phyloP scores from a whole-genome alignment of 2,888 invertebrate genomes.

The Disparrhopalites patrizii region DNA sequence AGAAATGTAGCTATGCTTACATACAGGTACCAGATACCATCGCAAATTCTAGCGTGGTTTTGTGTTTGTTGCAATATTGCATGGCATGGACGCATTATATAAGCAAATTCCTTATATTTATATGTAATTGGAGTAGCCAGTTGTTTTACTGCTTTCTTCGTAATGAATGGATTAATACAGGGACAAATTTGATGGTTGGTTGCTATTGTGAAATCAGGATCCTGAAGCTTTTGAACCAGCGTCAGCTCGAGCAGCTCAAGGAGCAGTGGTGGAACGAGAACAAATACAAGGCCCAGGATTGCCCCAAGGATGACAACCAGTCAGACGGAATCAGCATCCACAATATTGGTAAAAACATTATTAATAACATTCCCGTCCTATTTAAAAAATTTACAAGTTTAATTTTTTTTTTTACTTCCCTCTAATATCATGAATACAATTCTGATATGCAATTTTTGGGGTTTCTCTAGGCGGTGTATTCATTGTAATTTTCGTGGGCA shows the following conservation, averaged over 20 bases:
- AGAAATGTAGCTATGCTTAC: too few species aligned
- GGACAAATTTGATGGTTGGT: too few species aligned
- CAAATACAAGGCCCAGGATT: constrained; percentile 65
- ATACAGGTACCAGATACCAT: too few species aligned
- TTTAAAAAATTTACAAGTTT: too few species aligned
- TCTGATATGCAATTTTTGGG: background rate
- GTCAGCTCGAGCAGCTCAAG: constrained; percentile 87
- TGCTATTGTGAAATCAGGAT: constrained; percentile 63
- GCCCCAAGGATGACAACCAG: constrained; percentile 85
- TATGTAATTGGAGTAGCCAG: background rate
- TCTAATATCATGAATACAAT: too few species aligned
- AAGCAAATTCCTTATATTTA: too few species aligned
- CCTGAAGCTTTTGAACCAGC: constrained; percentile 84
- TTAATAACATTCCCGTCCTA: too few species aligned
- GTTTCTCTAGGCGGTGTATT: constrained; percentile 62
- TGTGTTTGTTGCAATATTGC: background rate
- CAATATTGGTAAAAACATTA: constrained; percentile 78
- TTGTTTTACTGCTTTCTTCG: too few species aligned
- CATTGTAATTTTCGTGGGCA: constrained; percentile 94
- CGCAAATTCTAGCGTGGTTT: too few species aligned
- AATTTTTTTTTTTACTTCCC: too few species aligned
- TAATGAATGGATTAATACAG: too few species aligned
- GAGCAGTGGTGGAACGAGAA: constrained; percentile 96
- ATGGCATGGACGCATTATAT: too few species aligned
- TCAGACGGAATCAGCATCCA: constrained; percentile 96